These are phyloP conservation scores for Limulus polyphemus DNA, from an alignment of 2,888 invertebrate genomes.

Conservation along the genomic window DNA sequence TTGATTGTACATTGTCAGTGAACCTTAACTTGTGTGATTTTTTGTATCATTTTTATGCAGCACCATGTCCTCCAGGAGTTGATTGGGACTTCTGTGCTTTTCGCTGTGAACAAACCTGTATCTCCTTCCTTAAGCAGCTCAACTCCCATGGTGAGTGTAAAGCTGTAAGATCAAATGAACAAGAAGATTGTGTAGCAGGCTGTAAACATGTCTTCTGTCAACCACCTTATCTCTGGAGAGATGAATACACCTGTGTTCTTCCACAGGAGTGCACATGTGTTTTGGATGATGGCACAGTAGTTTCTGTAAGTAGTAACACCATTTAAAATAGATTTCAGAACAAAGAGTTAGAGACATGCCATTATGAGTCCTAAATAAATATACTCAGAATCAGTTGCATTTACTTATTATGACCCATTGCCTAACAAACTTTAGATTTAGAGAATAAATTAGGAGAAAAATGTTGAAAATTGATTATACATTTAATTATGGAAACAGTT, in stretches of 20 bases:
- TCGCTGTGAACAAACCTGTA: constrained; percentile 57
- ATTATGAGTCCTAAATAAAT: no score
- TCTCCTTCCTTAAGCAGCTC: constrained; percentile 45
- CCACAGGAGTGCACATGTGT: constrained; percentile 62
- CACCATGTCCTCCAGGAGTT: constrained; percentile 31
- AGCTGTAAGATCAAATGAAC: constrained; percentile 30
- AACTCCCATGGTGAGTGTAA: background rate
- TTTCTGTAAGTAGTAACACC: constrained; percentile 10
- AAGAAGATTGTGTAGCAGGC: constrained; percentile 33
- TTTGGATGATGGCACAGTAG: constrained; percentile 44
- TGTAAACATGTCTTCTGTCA: constrained; percentile 25
- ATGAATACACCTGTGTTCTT: constrained; percentile 57
- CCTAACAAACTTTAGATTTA: no score
- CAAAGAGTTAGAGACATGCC: no score
- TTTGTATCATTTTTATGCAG: constrained; percentile 19
- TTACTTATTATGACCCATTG: no score
- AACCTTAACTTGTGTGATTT: background rate
- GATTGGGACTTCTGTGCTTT: constrained; percentile 54
- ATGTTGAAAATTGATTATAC: no score
- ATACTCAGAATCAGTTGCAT: no score
- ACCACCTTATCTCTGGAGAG: constrained; percentile 47
- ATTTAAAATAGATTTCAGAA: constrained; percentile 1
- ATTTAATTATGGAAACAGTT: no score
- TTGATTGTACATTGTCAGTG: no score
- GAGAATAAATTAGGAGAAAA: no score